Evolutionary conservation across 2,888 invertebrate genomes (phyloP).

Genomic region (Limnephilus auricula): DNA sequence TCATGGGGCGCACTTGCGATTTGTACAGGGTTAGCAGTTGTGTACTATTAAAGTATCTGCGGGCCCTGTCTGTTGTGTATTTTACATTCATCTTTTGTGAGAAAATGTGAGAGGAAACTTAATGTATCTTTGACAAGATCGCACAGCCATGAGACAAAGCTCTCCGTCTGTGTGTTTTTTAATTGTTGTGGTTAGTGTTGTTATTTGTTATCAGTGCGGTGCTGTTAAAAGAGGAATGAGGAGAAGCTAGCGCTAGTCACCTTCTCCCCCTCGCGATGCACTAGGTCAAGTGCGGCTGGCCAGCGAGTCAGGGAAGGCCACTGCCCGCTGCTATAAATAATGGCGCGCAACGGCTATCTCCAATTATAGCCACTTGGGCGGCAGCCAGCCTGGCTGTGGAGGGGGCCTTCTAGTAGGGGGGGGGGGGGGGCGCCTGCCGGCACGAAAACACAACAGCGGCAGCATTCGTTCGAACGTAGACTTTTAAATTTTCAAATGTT

Average conservation of each 20-base stretch:
- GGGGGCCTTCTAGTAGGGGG: not conserved
- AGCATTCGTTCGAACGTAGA: conserved; percentile 14
- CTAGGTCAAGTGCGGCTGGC: conserved; percentile 77
- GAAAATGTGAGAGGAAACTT: too few relatives aligned
- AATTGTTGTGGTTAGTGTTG: not conserved
- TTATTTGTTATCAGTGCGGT: conserved; percentile 34
- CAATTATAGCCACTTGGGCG: conserved; percentile 93
- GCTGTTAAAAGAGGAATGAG: conserved; percentile 76
- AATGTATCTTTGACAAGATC: not conserved
- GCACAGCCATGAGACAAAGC: not conserved
- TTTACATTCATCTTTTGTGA: not conserved
- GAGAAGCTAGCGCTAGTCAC: conserved; percentile 71
- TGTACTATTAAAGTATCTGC: too few relatives aligned
- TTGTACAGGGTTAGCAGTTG: too few relatives aligned
- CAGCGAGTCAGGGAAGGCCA: conserved; percentile 73
- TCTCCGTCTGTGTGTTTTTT: not conserved
- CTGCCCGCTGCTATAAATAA: conserved; percentile 84
- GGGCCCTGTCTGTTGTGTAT: not conserved
- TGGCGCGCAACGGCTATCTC: conserved; percentile 83
- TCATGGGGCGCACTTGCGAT: too few relatives aligned
- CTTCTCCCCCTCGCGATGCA: conserved; percentile 71
- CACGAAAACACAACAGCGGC: conserved; percentile 7
- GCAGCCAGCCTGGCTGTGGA: conserved; percentile 76
- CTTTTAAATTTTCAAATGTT: conserved; percentile 38
- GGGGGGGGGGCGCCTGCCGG: not conserved